phyloP scores from a whole-genome alignment of 2,113 vertebrate species.

The Ammodramus savannarum region DNA sequence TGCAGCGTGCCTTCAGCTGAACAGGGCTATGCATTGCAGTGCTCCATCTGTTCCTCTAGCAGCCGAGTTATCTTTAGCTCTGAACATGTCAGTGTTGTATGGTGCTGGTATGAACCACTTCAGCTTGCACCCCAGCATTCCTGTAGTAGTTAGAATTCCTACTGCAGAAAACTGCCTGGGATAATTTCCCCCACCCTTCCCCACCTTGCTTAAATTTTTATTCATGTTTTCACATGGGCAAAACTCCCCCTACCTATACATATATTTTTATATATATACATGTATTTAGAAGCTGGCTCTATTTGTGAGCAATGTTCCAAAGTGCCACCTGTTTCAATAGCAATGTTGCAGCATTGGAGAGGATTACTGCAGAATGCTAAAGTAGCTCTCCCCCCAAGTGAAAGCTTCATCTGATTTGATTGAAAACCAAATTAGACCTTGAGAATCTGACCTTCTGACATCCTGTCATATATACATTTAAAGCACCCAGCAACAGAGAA shows the following conservation, averaged over 20 bases:
- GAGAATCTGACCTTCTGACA: constrained; percentile 26
- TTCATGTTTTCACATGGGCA: constrained; percentile 23
- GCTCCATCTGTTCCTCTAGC: constrained; percentile 44
- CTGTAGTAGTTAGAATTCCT: constrained; percentile 36
- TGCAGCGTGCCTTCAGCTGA: constrained; percentile 9
- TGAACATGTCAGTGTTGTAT: constrained; percentile 9
- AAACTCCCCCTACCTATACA: neutral
- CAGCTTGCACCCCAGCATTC: neutral
- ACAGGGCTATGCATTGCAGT: neutral
- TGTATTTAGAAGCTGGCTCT: neutral
- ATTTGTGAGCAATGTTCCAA: constrained; percentile 18
- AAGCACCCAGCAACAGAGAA: neutral
- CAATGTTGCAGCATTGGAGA: neutral
- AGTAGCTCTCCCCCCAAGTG: neutral
- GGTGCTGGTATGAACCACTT: constrained; percentile 23
- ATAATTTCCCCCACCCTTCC: neutral
- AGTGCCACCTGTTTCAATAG: constrained; percentile 41
- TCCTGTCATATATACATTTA: constrained; percentile 8
- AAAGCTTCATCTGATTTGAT: constrained; percentile 29
- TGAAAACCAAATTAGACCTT: constrained; percentile 37
- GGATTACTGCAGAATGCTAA: constrained; percentile 23
- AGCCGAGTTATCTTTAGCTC: constrained; percentile 58
- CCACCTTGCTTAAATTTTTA: neutral
- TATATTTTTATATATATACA: neutral
- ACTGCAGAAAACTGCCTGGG: neutral